Evolutionary conservation across 2,888 invertebrate species (phyloP), one percentile per base, ranked within the genome.

Genomic region (Barypeithes pellucidus): DNA sequence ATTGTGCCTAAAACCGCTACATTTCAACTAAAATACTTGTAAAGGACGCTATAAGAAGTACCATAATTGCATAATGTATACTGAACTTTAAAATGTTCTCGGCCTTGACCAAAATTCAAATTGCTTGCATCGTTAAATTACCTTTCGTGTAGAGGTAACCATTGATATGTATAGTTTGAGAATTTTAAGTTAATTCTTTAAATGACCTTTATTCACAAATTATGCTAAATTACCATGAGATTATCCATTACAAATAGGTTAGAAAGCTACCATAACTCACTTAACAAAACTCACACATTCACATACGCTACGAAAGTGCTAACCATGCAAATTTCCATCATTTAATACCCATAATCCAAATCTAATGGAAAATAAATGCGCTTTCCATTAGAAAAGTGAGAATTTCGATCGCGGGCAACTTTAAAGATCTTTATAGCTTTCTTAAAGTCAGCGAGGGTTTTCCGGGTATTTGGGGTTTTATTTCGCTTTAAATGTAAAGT

Each of bases 321-420:
- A 61, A 61, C 60, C 61, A 70, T 63, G 54, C 43, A 54, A 59
- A 62, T 62, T 33, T 41, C 29, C 63, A 20, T 41, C 47, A 61
- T 68, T 45, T 68, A 59, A 63, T 62, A 63, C 22, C 47, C 70
- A 63, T 63, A 63, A 63, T 50, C 52, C 36, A 47, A 29, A 39
- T 45, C 43, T 70, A 57, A 70, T 70, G 63, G 54, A 63, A 63
- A 70, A 70, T 63, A 62, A 70, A 70, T 63, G 62, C 29, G 50
- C 45, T 43, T 57, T 43, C 57, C 45, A 52, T 63, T 52, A 36
- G 18, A 29, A 43, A 60, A 20, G 29, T 24, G 41, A 14, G 24
- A 36, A 57, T 54, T 70, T 70, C 70, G 62, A 62, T 54, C 54
- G 70, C 29, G 22, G 68, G 50, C 36, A 60, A 68, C 60, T 60